Base-by-base conservation (phyloP, 2,797 vertebrate genomes). In the Anguilla megastoma region DNA sequence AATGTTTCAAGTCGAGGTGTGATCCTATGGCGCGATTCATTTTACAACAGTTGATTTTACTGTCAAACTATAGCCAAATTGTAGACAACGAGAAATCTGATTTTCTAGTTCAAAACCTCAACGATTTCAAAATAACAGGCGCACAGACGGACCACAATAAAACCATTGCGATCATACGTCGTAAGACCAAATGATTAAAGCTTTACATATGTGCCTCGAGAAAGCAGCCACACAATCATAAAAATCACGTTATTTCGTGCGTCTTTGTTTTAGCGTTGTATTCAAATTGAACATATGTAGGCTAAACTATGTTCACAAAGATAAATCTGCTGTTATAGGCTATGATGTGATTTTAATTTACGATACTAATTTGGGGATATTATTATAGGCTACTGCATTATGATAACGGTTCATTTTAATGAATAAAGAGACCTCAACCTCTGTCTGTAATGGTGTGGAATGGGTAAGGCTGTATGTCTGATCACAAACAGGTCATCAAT, bases 181-280 rank as follows among this genome's bases (percentile, higher is more conserved):
- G 82, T 24, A 84, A n/a, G 8, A 54, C 24, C 5, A 54, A 84
- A 50, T 41, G 89, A 85, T 89, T 86, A 84, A 87, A 86, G 91
- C 87, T 90, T 88, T 87, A 88, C 71, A 85, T 91, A 92, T 93
- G 91, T 92, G 92, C 92, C 91, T 91, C 89, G 24, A 56, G 54
- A 56, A 24, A 92, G 84, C 71, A 52, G 90, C 90, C 84, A 84
- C 87, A 41, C 71, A 6, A 89, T 89, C 89, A 88, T 89, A 88
- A 83, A 66, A 91, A 87, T 58, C 85, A 88, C 0, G 90, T 90
- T 82, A 82, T 88, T 85, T 36, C 58, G 56, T 76, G 89, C 50
- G 92, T 91, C 93, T 95, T 94, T 94, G 92, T 93, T 93, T 92
- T 90, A 84, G 89, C 0, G 91, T 89, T 90, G 91, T 90, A 94